These are phyloP conservation scores for Chaetophractus vellerosus DNA, from an alignment of 2,797 vertebrate genomes.

Conservation along the genomic window DNA sequence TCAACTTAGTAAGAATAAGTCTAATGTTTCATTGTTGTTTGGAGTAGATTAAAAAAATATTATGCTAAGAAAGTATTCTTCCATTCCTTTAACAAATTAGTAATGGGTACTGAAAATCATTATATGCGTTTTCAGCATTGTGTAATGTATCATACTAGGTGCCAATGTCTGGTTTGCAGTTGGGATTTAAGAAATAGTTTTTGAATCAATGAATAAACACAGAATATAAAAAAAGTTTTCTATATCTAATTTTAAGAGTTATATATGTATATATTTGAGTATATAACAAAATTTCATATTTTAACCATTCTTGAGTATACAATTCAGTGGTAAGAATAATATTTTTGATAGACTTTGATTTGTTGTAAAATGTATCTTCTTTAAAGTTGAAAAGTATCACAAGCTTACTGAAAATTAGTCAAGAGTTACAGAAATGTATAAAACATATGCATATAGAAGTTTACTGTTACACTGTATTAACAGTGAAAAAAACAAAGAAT, in stretches of 20 bases:
- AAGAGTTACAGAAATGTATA: background rate
- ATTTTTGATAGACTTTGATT: background rate
- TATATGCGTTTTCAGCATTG: background rate
- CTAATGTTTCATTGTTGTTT: background rate
- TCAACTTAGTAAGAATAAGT: conserved; percentile 24
- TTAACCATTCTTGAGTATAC: no score
- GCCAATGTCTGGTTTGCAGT: background rate
- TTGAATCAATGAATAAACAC: background rate
- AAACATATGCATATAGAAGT: background rate
- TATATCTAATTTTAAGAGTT: background rate
- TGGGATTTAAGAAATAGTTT: background rate
- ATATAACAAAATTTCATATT: no score
- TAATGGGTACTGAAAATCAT: background rate
- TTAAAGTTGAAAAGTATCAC: no score
- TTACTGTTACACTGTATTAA: background rate
- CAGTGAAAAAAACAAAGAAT: background rate
- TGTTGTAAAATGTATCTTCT: background rate
- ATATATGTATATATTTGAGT: no score
- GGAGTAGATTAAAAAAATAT: background rate
- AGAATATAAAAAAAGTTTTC: background rate
- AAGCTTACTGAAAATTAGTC: background rate
- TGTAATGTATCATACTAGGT: background rate
- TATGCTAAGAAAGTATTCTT: conserved; percentile 7
- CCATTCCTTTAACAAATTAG: background rate
- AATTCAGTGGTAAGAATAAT: background rate